These are phyloP conservation scores for Luehdorfia chinensis DNA, from an alignment of 1,140 invertebrate species.

Conservation along the genomic window DNA sequence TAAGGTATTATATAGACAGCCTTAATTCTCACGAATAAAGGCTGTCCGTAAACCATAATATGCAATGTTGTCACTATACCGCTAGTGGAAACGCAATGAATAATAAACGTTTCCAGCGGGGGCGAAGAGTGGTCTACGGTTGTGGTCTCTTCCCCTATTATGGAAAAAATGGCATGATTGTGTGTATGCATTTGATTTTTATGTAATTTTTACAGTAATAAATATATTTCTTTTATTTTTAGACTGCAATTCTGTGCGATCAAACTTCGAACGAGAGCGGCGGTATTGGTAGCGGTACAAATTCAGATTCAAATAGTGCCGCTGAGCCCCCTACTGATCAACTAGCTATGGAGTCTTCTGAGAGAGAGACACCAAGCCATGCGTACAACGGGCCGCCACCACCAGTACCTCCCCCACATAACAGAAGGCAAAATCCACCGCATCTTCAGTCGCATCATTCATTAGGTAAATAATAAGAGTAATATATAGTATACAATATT, in stretches of 20 bases:
- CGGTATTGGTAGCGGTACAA: constrained; percentile 42
- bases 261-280: constrained; percentile 61
- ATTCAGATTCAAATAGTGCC: constrained; percentile 46
- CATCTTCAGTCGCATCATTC: constrained; percentile 77
- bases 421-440: constrained; percentile 67
- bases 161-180: too few relatives aligned
- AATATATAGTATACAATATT: constrained; percentile 6
- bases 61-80: too few relatives aligned
- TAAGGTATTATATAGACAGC: too few relatives aligned
- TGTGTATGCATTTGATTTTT: too few relatives aligned
- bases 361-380: constrained; percentile 77
- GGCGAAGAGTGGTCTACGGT: too few relatives aligned
- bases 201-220: too few relatives aligned
- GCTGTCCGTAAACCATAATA: too few relatives aligned
- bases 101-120: too few relatives aligned
- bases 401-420: constrained; percentile 61
- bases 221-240: constrained; percentile 31
- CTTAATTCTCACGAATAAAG: too few relatives aligned
- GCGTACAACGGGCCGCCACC: constrained; percentile 75
- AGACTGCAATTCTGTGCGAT: constrained; percentile 59
- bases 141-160: too few relatives aligned
- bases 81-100: too few relatives aligned
- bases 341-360: constrained; percentile 81
- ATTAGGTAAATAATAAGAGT: constrained; percentile 43
- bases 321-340: constrained; percentile 78